phyloP scores from a whole-genome alignment of 37 sponge, comb jelly and placozoan genomes.

The Spongilla lacustris region DNA sequence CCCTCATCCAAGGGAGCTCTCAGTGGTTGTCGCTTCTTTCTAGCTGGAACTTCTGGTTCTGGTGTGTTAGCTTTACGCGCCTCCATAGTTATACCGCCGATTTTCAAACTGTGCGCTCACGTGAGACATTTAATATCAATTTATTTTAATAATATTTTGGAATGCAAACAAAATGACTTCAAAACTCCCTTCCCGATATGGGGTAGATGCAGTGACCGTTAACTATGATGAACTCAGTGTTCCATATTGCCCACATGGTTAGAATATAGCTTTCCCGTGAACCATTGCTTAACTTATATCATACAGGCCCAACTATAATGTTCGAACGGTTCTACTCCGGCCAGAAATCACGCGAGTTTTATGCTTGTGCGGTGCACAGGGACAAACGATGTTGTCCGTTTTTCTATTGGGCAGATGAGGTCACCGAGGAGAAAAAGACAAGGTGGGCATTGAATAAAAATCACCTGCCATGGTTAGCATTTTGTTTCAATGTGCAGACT shows the following conservation, averaged over 20 bases:
- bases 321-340: slow-evolving; percentile 80
- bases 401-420: slow-evolving; percentile 88
- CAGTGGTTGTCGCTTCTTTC: neutral
- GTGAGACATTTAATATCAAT: neutral
- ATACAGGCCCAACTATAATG: slow-evolving; percentile 84
- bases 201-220: slow-evolving; percentile 39
- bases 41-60: neutral
- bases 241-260: slow-evolving; percentile 82
- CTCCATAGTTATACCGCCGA: neutral
- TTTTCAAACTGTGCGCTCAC: neutral
- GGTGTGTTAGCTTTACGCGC: neutral
- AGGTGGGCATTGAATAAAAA: neutral
- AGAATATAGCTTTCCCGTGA: neutral
- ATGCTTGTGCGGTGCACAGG: slow-evolving; percentile 87
- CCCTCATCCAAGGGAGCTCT: neutral
- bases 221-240: slow-evolving; percentile 2
- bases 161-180: neutral
- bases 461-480: neutral
- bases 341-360: slow-evolving; percentile 75
- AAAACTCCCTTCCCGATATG: neutral
- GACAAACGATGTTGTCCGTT: slow-evolving; percentile 84
- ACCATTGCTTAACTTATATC: neutral
- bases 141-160: no score
- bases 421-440: slow-evolving; percentile 47
- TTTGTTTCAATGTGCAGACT: no score